Base-by-base conservation (phyloP, 2,888 invertebrate species). In the Serripes groenlandicus region DNA sequence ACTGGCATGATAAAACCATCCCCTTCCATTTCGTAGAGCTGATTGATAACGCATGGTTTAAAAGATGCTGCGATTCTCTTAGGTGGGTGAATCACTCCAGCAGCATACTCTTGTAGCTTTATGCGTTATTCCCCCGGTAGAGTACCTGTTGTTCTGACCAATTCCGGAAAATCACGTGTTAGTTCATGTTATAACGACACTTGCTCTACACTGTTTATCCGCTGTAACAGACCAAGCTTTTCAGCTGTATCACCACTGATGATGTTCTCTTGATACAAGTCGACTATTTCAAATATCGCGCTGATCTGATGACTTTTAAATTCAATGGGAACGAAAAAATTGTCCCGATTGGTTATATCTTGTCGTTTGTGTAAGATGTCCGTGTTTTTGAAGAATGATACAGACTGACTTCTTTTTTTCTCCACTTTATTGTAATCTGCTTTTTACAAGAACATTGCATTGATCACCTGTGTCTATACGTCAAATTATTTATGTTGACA, bases 381-480 rank as follows among this genome's bases (percentile, higher is more conserved):
- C 76, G 62, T 23, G 68, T 70, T 76, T 64, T 75, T 58, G 76
- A 56, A 30, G 76, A 76, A 9, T 56, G 21, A 26, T 30, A 4
- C 9, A 76, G 42, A n/a, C 56, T 76, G 34, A 75, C 75, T n/a
- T n/a, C n/a, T 9, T 68, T 42, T 35, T 68, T 37, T n/a, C n/a
- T 11, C n/a, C 34, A 75, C 18, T 35, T 74, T 69, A 15, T 75
- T 75, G 60, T 30, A 79, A 15, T 68, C 74, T 7, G 72, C 34
- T 64, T 80, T n/a, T 80, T 5, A 62, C 54, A 23, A 75, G 30
- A 35, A 80, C 71, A 49, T 49, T 60, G 42, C 80, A 80, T 75
- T 80, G 75, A 21, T 75, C 80, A 11, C 80, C 80, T 23, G 80
- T 80, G 69, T 75, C 75, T 35, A 80, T 80, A 23, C 75, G 54